These are phyloP conservation scores for Drosophila ercepeae DNA, from an alignment of 1,140 invertebrate species.

Conservation along the genomic window DNA sequence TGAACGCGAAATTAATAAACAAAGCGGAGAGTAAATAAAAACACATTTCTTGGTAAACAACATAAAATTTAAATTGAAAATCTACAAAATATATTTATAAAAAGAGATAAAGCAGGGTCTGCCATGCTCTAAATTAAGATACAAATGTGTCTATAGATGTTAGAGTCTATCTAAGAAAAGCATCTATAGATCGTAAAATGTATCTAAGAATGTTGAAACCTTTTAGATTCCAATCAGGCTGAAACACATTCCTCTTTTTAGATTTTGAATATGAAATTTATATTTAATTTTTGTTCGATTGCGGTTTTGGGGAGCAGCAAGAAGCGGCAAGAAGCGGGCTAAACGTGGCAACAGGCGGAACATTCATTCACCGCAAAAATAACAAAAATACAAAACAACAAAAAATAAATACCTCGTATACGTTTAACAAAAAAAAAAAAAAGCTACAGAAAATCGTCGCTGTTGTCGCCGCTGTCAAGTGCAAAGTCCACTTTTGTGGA, in stretches of 20 bases:
- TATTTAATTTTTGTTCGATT: neutral
- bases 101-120: too few relatives aligned
- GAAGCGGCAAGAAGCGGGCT: neutral
- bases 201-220: neutral
- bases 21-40: neutral
- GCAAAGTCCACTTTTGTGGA: constrained; percentile 72
- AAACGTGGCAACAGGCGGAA: constrained; percentile 70
- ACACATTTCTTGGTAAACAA: neutral
- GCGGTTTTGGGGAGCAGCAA: constrained; percentile 41
- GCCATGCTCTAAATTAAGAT: too few relatives aligned
- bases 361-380: constrained; percentile 67
- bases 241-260: constrained; percentile 1
- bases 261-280: neutral
- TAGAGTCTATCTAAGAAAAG: too few relatives aligned
- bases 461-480: constrained; percentile 43
- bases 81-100: too few relatives aligned
- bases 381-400: constrained; percentile 17
- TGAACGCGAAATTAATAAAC: constrained; percentile 6
- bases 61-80: neutral
- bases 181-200: neutral
- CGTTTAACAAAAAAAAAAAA: neutral
- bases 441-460: constrained; percentile 27
- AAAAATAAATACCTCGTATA: constrained; percentile 6
- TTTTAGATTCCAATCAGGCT: constrained; percentile 14
- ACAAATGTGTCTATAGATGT: neutral